Evolutionary conservation across 2,113 vertebrate genomes (phyloP).

Genomic region (Himantopus leucocephalus): DNA sequence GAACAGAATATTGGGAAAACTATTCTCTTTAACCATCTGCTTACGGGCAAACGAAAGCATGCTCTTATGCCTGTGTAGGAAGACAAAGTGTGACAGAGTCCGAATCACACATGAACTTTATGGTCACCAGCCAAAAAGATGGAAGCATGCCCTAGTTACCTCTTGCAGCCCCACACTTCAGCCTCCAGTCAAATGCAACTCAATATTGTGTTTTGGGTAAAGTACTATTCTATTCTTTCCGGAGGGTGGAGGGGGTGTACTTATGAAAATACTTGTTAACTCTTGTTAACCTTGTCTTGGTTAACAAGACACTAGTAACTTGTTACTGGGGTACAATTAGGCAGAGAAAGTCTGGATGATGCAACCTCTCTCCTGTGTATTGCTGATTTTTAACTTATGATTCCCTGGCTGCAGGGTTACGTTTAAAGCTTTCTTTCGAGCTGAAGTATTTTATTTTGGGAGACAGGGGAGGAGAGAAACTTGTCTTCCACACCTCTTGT

Average conservation of each 20-base stretch:
- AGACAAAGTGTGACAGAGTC: not conserved
- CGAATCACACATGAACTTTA: not conserved
- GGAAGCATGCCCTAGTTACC: not conserved
- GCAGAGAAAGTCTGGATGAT: too few species aligned
- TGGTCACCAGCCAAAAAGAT: too few species aligned
- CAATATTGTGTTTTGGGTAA: not conserved
- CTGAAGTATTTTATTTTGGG: not conserved
- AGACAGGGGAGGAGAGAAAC: not conserved
- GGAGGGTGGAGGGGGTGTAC: too few species aligned
- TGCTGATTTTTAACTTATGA: too few species aligned
- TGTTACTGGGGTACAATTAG: not conserved
- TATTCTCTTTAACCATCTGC: not conserved
- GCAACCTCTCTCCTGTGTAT: too few species aligned
- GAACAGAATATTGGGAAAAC: not conserved
- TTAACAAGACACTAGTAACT: not conserved
- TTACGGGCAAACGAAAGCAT: not conserved
- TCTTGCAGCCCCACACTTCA: not conserved
- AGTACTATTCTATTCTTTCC: not conserved
- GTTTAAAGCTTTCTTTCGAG: not conserved
- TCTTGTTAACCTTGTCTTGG: not conserved
- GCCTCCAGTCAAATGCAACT: not conserved
- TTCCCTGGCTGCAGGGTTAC: not conserved
- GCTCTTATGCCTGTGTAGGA: not conserved
- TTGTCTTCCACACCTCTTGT: not conserved
- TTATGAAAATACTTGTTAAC: not conserved